phyloP scores from a whole-genome alignment of 2,113 vertebrate genomes.

The Saguinus imperator region DNA sequence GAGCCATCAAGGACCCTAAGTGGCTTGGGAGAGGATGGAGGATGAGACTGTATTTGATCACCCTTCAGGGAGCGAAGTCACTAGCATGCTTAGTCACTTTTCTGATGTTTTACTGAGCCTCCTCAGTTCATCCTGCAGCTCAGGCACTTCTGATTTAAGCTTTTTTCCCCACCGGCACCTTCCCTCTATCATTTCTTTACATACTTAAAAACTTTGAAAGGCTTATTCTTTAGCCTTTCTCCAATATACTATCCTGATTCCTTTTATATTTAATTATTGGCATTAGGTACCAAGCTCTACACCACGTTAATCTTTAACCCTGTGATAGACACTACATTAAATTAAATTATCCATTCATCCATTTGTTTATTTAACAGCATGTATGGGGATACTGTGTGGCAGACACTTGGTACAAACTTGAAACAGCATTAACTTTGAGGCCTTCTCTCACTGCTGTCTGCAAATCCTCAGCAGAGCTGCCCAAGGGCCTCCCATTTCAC shows the following conservation, averaged over 20 bases:
- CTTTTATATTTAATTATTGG: constrained; percentile 37
- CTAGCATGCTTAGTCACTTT: neutral
- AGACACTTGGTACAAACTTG: neutral
- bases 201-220: neutral
- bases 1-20: neutral
- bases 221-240: neutral
- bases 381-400: neutral
- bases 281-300: neutral
- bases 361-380: neutral
- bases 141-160: neutral
- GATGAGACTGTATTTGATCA: neutral
- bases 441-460: neutral
- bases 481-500: neutral
- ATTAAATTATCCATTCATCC: neutral
- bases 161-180: neutral
- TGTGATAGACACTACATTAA: neutral
- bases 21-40: neutral
- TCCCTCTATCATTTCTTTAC: neutral
- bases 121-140: neutral
- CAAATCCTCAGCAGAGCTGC: neutral
- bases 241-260: neutral
- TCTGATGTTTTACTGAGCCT: neutral
- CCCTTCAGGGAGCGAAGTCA: neutral
- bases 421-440: neutral
- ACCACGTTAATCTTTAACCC: constrained; percentile 19